These are phyloP conservation scores for Lipotes vexillifer DNA, from an alignment of 2,113 vertebrate genomes.

Conservation along the genomic window DNA sequence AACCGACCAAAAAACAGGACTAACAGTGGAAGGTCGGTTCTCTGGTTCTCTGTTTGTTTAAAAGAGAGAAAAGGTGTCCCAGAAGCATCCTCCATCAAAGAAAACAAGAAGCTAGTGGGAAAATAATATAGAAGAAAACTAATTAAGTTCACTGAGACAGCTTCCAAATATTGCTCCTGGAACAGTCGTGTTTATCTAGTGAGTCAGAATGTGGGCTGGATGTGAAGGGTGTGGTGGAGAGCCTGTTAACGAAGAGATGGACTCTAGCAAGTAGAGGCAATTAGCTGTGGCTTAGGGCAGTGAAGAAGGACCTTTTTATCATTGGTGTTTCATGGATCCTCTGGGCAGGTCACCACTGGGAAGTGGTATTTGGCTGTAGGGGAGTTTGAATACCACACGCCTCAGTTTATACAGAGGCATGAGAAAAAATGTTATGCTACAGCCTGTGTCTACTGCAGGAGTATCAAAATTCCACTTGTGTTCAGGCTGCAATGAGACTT, in stretches of 20 bases:
- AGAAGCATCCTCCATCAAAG: not conserved
- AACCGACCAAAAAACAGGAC: not conserved
- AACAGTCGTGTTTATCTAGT: conserved; percentile 53
- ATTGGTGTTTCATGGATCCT: not conserved
- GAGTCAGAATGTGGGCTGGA: conserved; percentile 47
- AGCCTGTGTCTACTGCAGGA: not conserved
- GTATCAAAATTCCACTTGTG: not conserved
- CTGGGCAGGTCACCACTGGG: conserved; percentile 39
- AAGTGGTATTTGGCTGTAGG: conserved; percentile 3
- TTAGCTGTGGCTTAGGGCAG: conserved; percentile 55
- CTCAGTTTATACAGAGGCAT: not conserved
- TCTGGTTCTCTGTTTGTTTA: not conserved
- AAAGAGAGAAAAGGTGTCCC: conserved; percentile 33
- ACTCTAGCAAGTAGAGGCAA: not conserved
- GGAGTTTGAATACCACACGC: not conserved
- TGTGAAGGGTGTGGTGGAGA: not conserved
- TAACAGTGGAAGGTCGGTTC: conserved; percentile 21
- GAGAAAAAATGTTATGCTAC: not conserved
- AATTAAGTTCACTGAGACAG: conserved; percentile 48
- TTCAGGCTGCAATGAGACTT: not conserved
- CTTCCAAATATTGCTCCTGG: conserved; percentile 67
- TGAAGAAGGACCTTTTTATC: conserved; percentile 44
- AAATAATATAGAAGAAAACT: conserved; percentile 41
- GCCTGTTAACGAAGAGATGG: not conserved
- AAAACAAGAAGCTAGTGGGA: conserved; percentile 26